phyloP scores from a whole-genome alignment of 1,140 invertebrate genomes.

The Dreissena polymorpha region DNA sequence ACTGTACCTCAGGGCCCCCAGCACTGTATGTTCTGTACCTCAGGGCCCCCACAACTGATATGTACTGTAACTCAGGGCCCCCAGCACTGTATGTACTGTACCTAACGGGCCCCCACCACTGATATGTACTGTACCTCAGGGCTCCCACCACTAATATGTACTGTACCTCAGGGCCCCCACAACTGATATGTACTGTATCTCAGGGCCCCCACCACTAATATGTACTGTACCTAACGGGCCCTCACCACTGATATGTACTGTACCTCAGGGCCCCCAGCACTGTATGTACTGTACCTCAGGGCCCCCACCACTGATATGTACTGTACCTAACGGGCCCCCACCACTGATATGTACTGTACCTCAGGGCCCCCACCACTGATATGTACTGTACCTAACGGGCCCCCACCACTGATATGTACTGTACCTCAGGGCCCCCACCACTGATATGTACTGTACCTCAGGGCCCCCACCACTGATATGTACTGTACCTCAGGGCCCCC shows the following conservation, averaged over 20 bases:
- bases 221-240: constrained; percentile 7
- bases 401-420: too few relatives aligned
- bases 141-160: too few relatives aligned
- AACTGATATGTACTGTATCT: neutral
- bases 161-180: constrained; percentile 10
- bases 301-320: too few relatives aligned
- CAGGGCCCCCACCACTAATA: neutral
- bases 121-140: constrained; percentile 10
- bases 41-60: neutral
- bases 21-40: neutral
- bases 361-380: neutral
- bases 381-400: constrained; percentile 7
- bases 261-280: constrained; percentile 2
- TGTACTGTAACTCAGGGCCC: constrained; percentile 5
- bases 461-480: too few relatives aligned
- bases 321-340: constrained; percentile 7
- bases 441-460: constrained; percentile 10
- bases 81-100: too few relatives aligned
- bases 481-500: constrained; percentile 10
- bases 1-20: constrained; percentile 10
- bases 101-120: constrained; percentile 2
- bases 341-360: neutral
- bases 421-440: constrained; percentile 10
- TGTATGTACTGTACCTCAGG: constrained; percentile 10
- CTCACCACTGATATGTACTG: too few relatives aligned